Evolutionary conservation across 1,140 invertebrate species (phyloP).

Genomic region (Drosophila kurseongensis): DNA sequence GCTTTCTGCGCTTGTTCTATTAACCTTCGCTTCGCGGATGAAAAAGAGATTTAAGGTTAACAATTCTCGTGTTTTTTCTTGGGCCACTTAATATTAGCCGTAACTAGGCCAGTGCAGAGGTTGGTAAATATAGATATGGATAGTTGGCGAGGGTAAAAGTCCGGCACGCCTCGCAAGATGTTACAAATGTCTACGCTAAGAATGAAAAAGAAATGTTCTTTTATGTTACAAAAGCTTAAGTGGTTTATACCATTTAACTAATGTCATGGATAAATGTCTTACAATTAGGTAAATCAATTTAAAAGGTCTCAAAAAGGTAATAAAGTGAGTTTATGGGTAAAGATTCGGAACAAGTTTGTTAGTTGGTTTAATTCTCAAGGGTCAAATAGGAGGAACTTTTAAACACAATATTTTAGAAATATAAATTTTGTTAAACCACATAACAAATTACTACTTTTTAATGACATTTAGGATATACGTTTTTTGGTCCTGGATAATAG

Average conservation of each 20-base stretch:
- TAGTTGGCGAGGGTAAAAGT: background rate
- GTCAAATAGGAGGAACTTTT: no score
- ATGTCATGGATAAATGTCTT: background rate
- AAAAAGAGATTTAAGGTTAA: conserved; percentile 65
- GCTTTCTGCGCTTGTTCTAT: conserved; percentile 53
- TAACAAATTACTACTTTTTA: no score
- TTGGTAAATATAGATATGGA: conserved; percentile 34
- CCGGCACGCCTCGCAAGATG: background rate
- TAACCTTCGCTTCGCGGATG: conserved; percentile 47
- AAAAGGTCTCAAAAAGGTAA: no score
- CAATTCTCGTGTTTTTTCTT: conserved; percentile 52
- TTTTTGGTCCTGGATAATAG: no score
- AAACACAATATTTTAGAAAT: no score
- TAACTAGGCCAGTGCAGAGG: conserved; percentile 64
- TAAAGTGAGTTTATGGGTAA: no score
- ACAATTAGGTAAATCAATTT: no score
- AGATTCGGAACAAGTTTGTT: no score
- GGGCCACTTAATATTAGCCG: conserved; percentile 60
- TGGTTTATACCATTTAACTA: background rate
- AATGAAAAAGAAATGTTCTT: background rate
- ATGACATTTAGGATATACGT: no score
- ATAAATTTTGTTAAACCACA: no score
- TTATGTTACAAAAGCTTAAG: background rate
- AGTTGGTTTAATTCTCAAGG: no score
- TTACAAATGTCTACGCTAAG: background rate